These are phyloP conservation scores for Sminthopsis crassicaudata DNA, from an alignment of 2,113 vertebrate species.

Conservation along the genomic window DNA sequence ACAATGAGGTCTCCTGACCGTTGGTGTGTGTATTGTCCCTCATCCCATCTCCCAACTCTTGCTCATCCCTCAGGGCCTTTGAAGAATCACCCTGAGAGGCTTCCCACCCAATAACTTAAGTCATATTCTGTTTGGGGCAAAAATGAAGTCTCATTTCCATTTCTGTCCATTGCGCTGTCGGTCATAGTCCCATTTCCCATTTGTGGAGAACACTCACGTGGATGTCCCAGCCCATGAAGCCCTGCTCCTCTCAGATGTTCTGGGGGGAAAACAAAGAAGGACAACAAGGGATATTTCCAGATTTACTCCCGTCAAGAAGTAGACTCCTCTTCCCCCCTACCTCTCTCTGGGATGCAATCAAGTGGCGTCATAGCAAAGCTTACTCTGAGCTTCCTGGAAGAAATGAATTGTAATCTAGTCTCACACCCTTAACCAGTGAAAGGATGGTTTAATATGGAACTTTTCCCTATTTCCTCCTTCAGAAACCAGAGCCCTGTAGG, in stretches of 20 bases:
- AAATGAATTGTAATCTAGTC: neutral
- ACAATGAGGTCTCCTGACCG: neutral
- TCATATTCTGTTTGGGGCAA: accelerated
- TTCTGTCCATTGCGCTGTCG: neutral
- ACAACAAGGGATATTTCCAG: neutral
- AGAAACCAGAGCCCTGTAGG: too few relatives aligned
- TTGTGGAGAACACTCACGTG: neutral
- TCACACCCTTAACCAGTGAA: too few relatives aligned
- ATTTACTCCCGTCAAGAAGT: neutral
- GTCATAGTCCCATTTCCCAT: neutral
- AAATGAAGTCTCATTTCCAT: neutral
- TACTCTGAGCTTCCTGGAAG: neutral
- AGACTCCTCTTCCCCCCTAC: neutral
- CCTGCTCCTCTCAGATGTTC: neutral
- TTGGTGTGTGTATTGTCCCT: neutral
- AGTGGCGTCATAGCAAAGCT: neutral
- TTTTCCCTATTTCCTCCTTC: too few relatives aligned
- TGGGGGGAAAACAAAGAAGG: neutral
- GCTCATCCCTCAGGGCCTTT: neutral
- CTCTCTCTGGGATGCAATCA: too few relatives aligned
- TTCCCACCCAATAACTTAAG: neutral
- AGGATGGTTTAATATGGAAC: too few relatives aligned
- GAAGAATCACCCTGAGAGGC: neutral
- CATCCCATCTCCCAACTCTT: neutral
- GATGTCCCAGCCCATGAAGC: neutral